Evolutionary conservation across 2,888 invertebrate species (phyloP).

Genomic region (Siphlonurus alternatus): DNA sequence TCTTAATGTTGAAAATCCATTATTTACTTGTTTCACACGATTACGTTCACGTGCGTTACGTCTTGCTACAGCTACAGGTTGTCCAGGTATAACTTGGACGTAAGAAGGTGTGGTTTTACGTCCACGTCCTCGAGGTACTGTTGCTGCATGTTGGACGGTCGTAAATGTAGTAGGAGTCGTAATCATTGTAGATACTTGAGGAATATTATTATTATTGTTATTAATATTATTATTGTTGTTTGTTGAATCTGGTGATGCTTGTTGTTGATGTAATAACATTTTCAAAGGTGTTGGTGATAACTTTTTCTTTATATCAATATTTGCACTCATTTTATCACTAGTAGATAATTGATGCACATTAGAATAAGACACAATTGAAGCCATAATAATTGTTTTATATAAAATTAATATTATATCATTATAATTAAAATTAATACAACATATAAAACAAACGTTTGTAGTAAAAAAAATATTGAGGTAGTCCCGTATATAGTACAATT

Average conservation of each 20-base stretch:
- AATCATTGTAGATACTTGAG: not conserved
- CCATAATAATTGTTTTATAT: not conserved
- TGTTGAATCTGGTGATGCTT: not conserved
- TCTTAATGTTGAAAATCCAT: constrained; percentile 78
- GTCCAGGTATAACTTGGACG: constrained; percentile 21
- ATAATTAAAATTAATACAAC: too few species aligned
- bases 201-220: not conserved
- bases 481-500: not conserved
- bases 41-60: constrained; percentile 89
- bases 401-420: not conserved
- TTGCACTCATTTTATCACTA: not conserved
- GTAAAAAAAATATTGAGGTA: not conserved
- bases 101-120: not conserved
- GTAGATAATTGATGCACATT: not conserved
- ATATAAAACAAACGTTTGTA: too few species aligned
- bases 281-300: not conserved
- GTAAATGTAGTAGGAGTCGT: not conserved
- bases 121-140: not conserved
- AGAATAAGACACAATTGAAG: not conserved
- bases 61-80: constrained; percentile 71
- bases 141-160: not conserved
- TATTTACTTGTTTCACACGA: constrained; percentile 87
- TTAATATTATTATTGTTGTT: too few species aligned
- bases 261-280: not conserved
- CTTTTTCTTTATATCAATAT: not conserved